Evolutionary conservation across 1,140 invertebrate species (phyloP).

Genomic region (Aphaenogaster ashmeadi): DNA sequence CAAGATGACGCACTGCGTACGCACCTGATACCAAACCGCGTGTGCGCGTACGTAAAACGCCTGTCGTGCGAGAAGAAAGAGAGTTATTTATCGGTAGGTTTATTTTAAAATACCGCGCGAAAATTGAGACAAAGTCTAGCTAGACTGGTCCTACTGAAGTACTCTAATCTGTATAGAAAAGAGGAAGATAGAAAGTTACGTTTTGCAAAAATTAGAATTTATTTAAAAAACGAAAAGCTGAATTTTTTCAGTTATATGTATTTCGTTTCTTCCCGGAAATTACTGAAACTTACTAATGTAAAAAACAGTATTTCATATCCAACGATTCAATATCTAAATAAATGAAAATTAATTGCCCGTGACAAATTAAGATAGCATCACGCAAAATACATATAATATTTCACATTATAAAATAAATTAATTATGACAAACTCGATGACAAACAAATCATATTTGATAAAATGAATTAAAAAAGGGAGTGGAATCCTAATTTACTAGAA

Average conservation of each 20-base stretch:
- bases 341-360: neutral
- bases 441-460: neutral
- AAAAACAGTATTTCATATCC: slow-evolving; percentile 34
- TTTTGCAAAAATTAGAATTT: slow-evolving; percentile 5
- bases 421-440: neutral
- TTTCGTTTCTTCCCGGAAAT: neutral
- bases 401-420: neutral
- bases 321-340: slow-evolving; percentile 11
- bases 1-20: slow-evolving; percentile 85
- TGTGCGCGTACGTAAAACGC: slow-evolving; percentile 74
- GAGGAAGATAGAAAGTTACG: neutral
- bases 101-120: slow-evolving; percentile 81
- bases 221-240: neutral
- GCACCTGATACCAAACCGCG: slow-evolving; percentile 85
- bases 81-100: slow-evolving; percentile 78
- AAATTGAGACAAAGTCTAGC: slow-evolving; percentile 48
- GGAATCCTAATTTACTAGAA: neutral
- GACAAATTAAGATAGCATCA: neutral
- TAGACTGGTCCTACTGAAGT: slow-evolving; percentile 20
- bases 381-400: neutral
- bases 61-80: slow-evolving; percentile 56
- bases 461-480: neutral
- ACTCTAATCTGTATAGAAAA: slow-evolving; percentile 21
- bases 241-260: neutral
- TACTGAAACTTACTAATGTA: neutral